phyloP scores from a whole-genome alignment of 2,888 invertebrate genomes.

The Andrena bucephala region DNA sequence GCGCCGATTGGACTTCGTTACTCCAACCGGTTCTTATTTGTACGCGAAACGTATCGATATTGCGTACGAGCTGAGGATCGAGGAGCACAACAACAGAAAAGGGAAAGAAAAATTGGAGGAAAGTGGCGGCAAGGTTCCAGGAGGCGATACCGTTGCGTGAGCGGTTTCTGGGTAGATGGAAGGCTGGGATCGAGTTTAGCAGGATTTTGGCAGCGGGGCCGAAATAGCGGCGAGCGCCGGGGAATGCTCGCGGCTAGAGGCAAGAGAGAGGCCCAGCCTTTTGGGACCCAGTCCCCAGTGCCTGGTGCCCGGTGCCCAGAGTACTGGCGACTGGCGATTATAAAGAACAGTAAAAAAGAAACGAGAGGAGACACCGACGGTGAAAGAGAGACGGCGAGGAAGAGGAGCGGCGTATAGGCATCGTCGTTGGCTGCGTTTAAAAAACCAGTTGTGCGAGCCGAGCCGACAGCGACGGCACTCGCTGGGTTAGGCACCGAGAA shows the following conservation, averaged over 20 bases:
- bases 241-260: conserved; percentile 75
- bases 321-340: conserved; percentile 83
- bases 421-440: conserved; percentile 83
- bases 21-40: conserved; percentile 31
- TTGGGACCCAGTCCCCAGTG: conserved; percentile 72
- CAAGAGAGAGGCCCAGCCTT: conserved; percentile 61
- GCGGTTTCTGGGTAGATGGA: conserved; percentile 15
- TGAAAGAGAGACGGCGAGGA: conserved; percentile 52
- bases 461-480: conserved; percentile 77
- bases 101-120: not conserved
- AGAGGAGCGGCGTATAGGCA: conserved; percentile 78
- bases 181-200: conserved; percentile 64
- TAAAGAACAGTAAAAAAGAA: conserved; percentile 84
- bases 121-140: no score
- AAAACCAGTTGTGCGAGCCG: conserved; percentile 84
- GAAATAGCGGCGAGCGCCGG: conserved; percentile 69
- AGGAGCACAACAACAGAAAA: not conserved
- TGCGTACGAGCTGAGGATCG: not conserved
- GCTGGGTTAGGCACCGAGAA: conserved; percentile 67
- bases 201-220: conserved; percentile 66
- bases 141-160: conserved; percentile 11
- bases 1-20: conserved; percentile 24
- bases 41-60: not conserved
- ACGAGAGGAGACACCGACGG: conserved; percentile 62
- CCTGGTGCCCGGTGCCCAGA: conserved; percentile 50